Evolutionary conservation across 64 coral and sea anemone genomes (phyloP).

Genomic region (Cladopsammia gracilis): DNA sequence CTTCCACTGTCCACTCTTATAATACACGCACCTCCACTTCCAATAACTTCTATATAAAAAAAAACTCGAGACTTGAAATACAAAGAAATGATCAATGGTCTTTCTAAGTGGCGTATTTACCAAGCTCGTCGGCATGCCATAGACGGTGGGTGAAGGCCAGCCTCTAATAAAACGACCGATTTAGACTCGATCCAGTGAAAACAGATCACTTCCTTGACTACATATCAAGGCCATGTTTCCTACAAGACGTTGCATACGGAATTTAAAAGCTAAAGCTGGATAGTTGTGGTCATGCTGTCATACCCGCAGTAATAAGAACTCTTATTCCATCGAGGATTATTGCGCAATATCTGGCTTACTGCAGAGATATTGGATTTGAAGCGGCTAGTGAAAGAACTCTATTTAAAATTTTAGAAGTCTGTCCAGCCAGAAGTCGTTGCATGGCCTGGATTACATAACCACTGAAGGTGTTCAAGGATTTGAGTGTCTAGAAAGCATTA

Average conservation of each 20-base stretch:
- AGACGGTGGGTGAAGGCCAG: constrained; percentile 28
- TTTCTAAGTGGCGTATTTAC: constrained; percentile 61
- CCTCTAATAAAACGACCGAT: neutral
- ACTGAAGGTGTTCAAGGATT: constrained; percentile 18
- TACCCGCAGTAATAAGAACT: constrained; percentile 52
- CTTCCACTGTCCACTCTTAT: too few relatives aligned
- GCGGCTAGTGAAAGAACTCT: constrained; percentile 39
- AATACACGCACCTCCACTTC: too few relatives aligned
- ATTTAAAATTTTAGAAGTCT: constrained; percentile 43
- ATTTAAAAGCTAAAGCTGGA: constrained; percentile 38
- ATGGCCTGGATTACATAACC: constrained; percentile 36
- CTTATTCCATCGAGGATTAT: constrained; percentile 33
- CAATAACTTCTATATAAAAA: too few relatives aligned
- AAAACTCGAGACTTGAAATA: too few relatives aligned
- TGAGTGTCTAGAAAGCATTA: constrained; percentile 9
- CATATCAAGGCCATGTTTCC: constrained; percentile 16
- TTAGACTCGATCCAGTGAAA: constrained; percentile 40
- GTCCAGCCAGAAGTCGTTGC: constrained; percentile 41
- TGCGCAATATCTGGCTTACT: constrained; percentile 18
- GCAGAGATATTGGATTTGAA: neutral
- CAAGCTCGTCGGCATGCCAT: constrained; percentile 52
- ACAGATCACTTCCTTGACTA: constrained; percentile 51
- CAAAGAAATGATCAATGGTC: constrained; percentile 45
- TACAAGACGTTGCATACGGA: constrained; percentile 42
- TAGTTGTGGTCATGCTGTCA: neutral